Evolutionary conservation across 2,888 invertebrate species (phyloP), one percentile per base, ranked within the genome.

Genomic region (Amphiduros pacificus): DNA sequence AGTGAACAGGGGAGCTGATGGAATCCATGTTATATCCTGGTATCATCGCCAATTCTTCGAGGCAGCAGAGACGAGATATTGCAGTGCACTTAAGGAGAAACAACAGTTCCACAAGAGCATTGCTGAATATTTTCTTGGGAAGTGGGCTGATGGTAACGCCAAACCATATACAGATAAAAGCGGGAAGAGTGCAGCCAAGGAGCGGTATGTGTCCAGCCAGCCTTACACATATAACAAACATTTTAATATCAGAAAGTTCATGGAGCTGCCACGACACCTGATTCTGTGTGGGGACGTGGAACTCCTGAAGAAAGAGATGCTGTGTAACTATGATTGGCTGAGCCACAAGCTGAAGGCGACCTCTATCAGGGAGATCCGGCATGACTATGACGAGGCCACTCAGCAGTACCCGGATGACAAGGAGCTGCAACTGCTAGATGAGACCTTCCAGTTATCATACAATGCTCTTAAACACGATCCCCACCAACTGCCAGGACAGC

Each of bases 21-120:
- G 74, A 5, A 66, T 72, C 0, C 68, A 72, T 17, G 75, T 77
- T 4, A 64, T 75, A 28, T 71, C 71, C 62, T 78, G 78, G 78
- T 77, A 77, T 51, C 77, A 78, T 58, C 60, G 78, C 51, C 77
- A 77, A 67, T 78, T 78, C 60, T 71, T 71, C 14, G 76, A 78
- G 57, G 73, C 74, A n/a, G 76, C 77, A 1, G 31, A 55, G n/a
- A 65, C 62, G 4, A 58, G 74, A 28, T 78, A 77, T 61, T 69
- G 71, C 24, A 55, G 57, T 9, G 63, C 73, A 26, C 31, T 44
- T 9, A 63, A 62, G 14, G 64, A 59, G 22, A 60, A 31, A 20
- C 28, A 57, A 20, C 24, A 48, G 36, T 64, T 73, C 41, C 74
- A 77, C 51, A 14, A 55, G 2, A 65, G 63, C 14, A 56, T 77